These are phyloP conservation scores for Sebastes fasciatus DNA, from an alignment of 2,113 vertebrate species.

Conservation along the genomic window DNA sequence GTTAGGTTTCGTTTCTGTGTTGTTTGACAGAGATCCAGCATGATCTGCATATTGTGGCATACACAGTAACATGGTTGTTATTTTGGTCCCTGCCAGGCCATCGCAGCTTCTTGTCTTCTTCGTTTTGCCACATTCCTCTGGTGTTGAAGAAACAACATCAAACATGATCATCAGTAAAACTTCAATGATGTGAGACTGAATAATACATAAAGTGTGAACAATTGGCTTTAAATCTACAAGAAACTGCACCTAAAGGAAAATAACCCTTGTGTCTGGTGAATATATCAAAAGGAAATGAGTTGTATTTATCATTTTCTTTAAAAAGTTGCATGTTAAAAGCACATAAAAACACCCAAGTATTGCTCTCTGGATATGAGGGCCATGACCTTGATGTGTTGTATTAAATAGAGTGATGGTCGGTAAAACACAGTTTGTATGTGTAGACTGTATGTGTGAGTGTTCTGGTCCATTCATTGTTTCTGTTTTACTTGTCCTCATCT, in stretches of 20 bases:
- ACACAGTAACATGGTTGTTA: not conserved
- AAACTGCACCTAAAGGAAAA: too few species aligned
- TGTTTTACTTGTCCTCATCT: too few species aligned
- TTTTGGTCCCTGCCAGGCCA: too few species aligned
- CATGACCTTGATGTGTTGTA: not conserved
- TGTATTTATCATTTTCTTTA: too few species aligned
- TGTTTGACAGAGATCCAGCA: rapidly evolving
- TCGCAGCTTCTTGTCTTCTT: not conserved
- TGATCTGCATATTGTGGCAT: not conserved
- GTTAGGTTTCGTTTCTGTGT: slow-evolving; percentile 7
- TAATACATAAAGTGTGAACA: not conserved
- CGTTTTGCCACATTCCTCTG: not conserved
- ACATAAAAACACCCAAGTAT: not conserved
- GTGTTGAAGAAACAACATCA: not conserved
- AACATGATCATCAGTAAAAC: too few species aligned
- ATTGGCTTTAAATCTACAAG: not conserved
- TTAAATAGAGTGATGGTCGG: too few species aligned
- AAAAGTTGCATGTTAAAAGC: not conserved
- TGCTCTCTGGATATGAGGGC: not conserved
- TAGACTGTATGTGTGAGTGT: too few species aligned
- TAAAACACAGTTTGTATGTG: too few species aligned
- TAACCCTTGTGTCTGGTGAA: too few species aligned
- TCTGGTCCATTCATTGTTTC: too few species aligned
- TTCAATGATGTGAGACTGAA: not conserved
- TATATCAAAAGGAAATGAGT: too few species aligned